phyloP scores from a whole-genome alignment of 2,888 invertebrate species.

The Sinhomidia bicolor region DNA sequence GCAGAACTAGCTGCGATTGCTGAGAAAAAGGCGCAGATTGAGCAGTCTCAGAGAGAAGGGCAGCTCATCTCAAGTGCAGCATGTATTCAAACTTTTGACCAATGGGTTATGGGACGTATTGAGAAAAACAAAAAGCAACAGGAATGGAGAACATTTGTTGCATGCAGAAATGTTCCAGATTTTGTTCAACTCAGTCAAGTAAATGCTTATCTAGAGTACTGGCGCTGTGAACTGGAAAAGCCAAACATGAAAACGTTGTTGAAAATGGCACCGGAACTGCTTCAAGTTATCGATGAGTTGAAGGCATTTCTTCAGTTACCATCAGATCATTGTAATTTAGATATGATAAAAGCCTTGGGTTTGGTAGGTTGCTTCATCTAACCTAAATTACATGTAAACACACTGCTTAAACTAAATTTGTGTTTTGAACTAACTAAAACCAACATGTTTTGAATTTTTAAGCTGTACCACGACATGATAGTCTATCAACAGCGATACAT shows the following conservation, averaged over 20 bases:
- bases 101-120: slow-evolving; percentile 71
- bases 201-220: slow-evolving; percentile 77
- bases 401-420: too few species aligned
- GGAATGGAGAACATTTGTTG: slow-evolving; percentile 75
- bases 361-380: slow-evolving; percentile 60
- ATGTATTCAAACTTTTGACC: slow-evolving; percentile 74
- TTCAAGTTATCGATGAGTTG: slow-evolving; percentile 76
- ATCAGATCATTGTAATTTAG: slow-evolving; percentile 59
- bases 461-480: slow-evolving; percentile 78
- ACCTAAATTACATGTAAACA: not conserved
- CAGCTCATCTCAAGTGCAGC: slow-evolving; percentile 74
- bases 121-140: slow-evolving; percentile 54
- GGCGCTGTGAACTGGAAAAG: slow-evolving; percentile 70
- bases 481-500: slow-evolving; percentile 73
- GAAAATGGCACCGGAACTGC: slow-evolving; percentile 73
- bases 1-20: slow-evolving; percentile 60
- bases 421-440: too few species aligned
- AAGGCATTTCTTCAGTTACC: slow-evolving; percentile 76
- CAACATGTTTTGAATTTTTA: not conserved
- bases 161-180: slow-evolving; percentile 77
- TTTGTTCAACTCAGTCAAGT: slow-evolving; percentile 75
- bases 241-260: slow-evolving; percentile 73
- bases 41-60: slow-evolving; percentile 50
- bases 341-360: slow-evolving; percentile 75
- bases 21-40: slow-evolving; percentile 65